phyloP scores from a whole-genome alignment of 2,797 vertebrate genomes.

The Leuciscus waleckii region DNA sequence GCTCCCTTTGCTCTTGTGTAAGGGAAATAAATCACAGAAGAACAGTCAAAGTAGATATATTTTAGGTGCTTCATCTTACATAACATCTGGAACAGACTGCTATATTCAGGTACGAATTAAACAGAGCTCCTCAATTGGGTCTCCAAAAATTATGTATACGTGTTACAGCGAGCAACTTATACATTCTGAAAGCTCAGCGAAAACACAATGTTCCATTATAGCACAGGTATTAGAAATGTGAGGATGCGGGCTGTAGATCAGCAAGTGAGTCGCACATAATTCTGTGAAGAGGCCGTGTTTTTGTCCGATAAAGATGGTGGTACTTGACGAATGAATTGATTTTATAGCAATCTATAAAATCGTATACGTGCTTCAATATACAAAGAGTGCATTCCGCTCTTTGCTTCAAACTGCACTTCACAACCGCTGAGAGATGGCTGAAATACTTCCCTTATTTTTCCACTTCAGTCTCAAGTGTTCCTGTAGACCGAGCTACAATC shows the following conservation, averaged over 20 bases:
- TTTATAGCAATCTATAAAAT: neutral
- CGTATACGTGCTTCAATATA: neutral
- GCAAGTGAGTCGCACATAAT: neutral
- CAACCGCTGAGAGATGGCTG: neutral
- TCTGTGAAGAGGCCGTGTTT: neutral
- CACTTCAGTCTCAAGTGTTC: constrained; percentile 22
- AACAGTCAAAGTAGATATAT: constrained; percentile 1
- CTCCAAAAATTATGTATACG: constrained; percentile 39
- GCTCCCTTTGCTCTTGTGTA: neutral
- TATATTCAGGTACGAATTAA: constrained; percentile 39
- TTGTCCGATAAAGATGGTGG: neutral
- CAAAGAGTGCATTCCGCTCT: neutral
- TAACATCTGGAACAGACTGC: constrained; percentile 23
- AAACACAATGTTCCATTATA: constrained; percentile 15
- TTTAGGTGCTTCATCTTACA: constrained; percentile 9
- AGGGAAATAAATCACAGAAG: constrained; percentile 2
- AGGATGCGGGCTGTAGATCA: neutral
- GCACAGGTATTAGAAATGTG: constrained; percentile 16
- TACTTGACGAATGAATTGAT: neutral
- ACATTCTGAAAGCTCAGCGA: constrained; percentile 52
- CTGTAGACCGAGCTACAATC: constrained; percentile 29
- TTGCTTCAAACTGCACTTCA: constrained; percentile 13
- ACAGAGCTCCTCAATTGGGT: constrained; percentile 32
- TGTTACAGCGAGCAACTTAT: constrained; percentile 50
- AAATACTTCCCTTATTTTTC: constrained; percentile 11